Evolutionary conservation across 1,140 invertebrate genomes (phyloP).

Genomic region (Hydropsyche tenuis): DNA sequence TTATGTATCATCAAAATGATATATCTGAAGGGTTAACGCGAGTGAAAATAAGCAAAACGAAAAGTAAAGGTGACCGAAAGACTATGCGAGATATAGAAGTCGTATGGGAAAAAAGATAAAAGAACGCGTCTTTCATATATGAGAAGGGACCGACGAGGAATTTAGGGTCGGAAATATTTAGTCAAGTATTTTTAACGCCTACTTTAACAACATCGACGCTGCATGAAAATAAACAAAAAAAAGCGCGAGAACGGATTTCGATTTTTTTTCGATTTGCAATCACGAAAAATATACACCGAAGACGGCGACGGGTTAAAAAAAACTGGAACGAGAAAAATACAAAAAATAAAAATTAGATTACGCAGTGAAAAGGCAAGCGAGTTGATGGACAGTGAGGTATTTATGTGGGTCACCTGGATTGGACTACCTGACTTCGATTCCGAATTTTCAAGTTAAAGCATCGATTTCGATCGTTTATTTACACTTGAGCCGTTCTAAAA

Average conservation of each 20-base stretch:
- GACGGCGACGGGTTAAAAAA: background rate
- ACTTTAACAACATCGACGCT: background rate
- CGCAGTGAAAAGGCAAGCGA: background rate
- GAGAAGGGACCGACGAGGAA: conserved; percentile 11
- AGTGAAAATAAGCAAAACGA: too few relatives aligned
- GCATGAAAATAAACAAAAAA: background rate
- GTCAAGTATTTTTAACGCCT: conserved; percentile 8
- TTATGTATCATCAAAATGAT: too few relatives aligned
- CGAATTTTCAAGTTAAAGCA: background rate
- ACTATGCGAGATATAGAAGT: background rate
- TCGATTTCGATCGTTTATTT: too few relatives aligned
- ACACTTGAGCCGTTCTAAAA: too few relatives aligned
- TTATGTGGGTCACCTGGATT: conserved; percentile 19
- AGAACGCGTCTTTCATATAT: background rate
- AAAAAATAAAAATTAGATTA: conserved; percentile 9
- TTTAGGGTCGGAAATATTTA: conserved; percentile 17
- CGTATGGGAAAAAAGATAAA: background rate
- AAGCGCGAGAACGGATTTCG: background rate
- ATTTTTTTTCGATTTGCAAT: background rate
- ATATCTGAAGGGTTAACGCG: too few relatives aligned
- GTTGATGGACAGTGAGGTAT: conserved; percentile 19
- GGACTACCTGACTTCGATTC: conserved; percentile 6
- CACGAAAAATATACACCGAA: background rate
- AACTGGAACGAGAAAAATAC: background rate
- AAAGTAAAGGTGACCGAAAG: too few relatives aligned